These are phyloP conservation scores for Tinea trinotella DNA, from an alignment of 2,888 invertebrate genomes.

Conservation along the genomic window DNA sequence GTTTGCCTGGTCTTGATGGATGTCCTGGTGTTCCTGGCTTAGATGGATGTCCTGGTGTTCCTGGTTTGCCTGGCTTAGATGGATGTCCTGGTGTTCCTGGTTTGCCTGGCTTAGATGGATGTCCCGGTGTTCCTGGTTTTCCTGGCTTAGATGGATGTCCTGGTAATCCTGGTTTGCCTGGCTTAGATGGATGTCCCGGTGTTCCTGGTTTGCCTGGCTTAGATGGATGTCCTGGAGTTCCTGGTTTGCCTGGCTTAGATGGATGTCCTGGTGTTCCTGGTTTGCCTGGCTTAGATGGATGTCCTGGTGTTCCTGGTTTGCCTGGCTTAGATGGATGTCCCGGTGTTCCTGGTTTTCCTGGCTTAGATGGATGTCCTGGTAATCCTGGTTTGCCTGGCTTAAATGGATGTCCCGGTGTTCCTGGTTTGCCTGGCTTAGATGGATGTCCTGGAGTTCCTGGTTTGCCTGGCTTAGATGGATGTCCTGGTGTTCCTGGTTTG, in stretches of 20 bases:
- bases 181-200: constrained; percentile 4
- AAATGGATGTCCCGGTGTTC: no score
- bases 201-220: constrained; percentile 8
- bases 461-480: not conserved
- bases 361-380: constrained; percentile 19
- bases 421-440: constrained; percentile 11
- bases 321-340: constrained; percentile 15
- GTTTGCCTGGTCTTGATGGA: constrained; percentile 5
- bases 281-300: not conserved
- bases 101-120: constrained; percentile 19
- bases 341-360: constrained; percentile 17
- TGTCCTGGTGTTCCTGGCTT: constrained; percentile 18
- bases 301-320: not conserved
- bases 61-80: constrained; percentile 22
- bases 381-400: constrained; percentile 19
- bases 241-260: constrained; percentile 13
- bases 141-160: not conserved
- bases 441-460: constrained; percentile 15
- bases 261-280: constrained; percentile 19
- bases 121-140: constrained; percentile 14
- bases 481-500: constrained; percentile 8
- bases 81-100: no score
- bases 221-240: constrained; percentile 18
- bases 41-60: constrained; percentile 19
- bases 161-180: constrained; percentile 12